These are phyloP conservation scores for Notospermus geniculatus DNA, from an alignment of 1,140 invertebrate genomes.

Conservation along the genomic window DNA sequence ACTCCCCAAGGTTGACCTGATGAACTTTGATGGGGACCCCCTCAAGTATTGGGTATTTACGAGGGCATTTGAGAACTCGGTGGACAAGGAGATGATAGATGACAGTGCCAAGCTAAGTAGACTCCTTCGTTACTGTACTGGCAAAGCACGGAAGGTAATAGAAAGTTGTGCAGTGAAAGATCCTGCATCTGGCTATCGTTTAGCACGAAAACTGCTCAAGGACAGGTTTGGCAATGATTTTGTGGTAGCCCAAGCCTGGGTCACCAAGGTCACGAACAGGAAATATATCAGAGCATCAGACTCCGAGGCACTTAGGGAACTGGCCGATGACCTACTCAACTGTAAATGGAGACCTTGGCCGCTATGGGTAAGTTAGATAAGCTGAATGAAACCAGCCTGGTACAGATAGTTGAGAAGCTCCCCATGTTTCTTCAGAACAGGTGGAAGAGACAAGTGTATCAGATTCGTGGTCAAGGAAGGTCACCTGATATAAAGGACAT, in stretches of 20 bases:
- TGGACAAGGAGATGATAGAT: background rate
- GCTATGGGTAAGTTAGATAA: background rate
- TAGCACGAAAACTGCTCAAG: slow-evolving; percentile 2
- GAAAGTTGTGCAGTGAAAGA: slow-evolving; percentile 6
- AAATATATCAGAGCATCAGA: background rate
- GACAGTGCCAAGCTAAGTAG: background rate
- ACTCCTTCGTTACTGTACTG: background rate
- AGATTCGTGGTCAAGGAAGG: too few species aligned
- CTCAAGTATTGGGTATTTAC: background rate
- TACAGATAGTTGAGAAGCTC: slow-evolving; percentile 2
- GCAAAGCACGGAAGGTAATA: background rate
- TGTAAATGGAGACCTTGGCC: background rate
- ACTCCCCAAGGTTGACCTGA: background rate
- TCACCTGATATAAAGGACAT: too few species aligned
- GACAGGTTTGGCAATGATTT: slow-evolving; percentile 6
- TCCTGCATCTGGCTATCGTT: background rate
- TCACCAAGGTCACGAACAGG: background rate
- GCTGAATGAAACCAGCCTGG: background rate
- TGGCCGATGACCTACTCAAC: slow-evolving; percentile 3
- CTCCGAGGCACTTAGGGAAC: background rate
- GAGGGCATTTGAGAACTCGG: slow-evolving; percentile 3
- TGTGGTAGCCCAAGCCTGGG: slow-evolving; percentile 1
- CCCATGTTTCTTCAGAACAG: too few species aligned
- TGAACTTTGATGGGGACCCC: slow-evolving; percentile 6
- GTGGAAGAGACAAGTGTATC: too few species aligned